Conservation (phyloP, 2,888 invertebrate genomes). For the Clistopyga incitator region DNA sequence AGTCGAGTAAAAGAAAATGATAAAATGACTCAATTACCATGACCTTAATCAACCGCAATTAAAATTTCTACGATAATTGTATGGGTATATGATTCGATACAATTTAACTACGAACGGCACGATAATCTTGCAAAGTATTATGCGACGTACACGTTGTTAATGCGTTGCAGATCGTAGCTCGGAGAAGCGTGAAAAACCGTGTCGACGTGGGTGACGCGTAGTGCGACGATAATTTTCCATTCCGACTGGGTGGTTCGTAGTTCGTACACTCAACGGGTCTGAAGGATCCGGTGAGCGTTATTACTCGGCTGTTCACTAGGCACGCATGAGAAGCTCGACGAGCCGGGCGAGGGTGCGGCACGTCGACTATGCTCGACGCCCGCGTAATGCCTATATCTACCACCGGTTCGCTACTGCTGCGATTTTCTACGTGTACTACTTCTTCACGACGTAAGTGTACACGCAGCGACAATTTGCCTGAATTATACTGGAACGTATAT, state of each 20-base stretch:
- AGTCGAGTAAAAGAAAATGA: too few species aligned
- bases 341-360: constrained; percentile 28
- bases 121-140: background rate
- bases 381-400: constrained; percentile 28
- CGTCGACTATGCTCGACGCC: constrained; percentile 15
- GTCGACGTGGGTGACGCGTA: constrained; percentile 28
- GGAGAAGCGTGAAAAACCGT: constrained; percentile 37
- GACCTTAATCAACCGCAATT: too few species aligned
- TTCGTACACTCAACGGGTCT: constrained; percentile 58
- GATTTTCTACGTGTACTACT: constrained; percentile 47
- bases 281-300: constrained; percentile 72
- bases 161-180: constrained; percentile 17
- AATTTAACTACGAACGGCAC: background rate
- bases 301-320: constrained; percentile 71
- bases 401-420: constrained; percentile 22
- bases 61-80: background rate
- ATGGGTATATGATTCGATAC: background rate
- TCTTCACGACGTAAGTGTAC: constrained; percentile 21
- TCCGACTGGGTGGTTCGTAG: constrained; percentile 28
- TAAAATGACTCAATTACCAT: too few species aligned
- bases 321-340: constrained; percentile 68
- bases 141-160: constrained; percentile 7
- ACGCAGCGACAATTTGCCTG: constrained; percentile 30
- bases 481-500: constrained; percentile 37
- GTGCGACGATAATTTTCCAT: constrained; percentile 47